Percentiles rank a stretch among this genome's conserved stretches.
Evolutionary conservation across 2,888 invertebrate species (phyloP).

Genomic region (Caenorhabditis sinica): DNA sequence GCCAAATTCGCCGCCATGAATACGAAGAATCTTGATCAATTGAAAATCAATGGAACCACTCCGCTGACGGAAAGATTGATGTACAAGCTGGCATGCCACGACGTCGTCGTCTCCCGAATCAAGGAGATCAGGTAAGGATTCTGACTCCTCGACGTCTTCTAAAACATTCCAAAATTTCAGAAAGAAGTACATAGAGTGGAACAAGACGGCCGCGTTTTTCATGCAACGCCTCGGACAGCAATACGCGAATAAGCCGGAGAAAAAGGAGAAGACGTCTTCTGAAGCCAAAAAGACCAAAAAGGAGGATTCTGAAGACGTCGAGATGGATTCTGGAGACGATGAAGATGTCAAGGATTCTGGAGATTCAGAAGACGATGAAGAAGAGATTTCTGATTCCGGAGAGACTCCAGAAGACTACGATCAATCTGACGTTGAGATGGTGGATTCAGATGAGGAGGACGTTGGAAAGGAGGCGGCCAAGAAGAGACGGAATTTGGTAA

Average conservation of each 20-base stretch:
- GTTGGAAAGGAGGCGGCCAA: conserved; percentile 35
- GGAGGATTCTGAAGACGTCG: conserved; percentile 1
- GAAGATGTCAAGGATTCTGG: conserved; percentile 8
- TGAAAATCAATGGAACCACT: conserved; percentile 46
- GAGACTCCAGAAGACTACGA: conserved; percentile 8
- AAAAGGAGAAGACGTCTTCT: conserved; percentile 7
- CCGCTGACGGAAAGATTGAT: conserved; percentile 41
- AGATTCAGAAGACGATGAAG: not conserved
- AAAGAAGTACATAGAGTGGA: conserved; percentile 61
- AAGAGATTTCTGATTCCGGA: conserved; percentile 16
- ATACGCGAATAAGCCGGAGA: conserved; percentile 46
- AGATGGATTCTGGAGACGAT: not conserved
- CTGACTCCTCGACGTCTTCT: not conserved
- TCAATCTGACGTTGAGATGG: conserved; percentile 28
- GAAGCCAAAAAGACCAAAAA: conserved; percentile 12
- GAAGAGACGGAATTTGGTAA: conserved; percentile 55
- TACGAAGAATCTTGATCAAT: conserved; percentile 47
- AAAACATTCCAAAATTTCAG: conserved; percentile 13
- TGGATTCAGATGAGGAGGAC: conserved; percentile 63
- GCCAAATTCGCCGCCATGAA: conserved; percentile 62
- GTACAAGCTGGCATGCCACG: conserved; percentile 61
- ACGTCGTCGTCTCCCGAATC: conserved; percentile 34
- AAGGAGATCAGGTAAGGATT: not conserved
- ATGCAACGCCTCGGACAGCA: conserved; percentile 67
- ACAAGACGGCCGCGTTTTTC: conserved; percentile 62